A percentile compares a stretch with the other conserved stretches of the same genome.
These are phyloP conservation scores for Heterocephalus glaber DNA, from an alignment of 2,113 vertebrate species.

Conservation along the genomic window DNA sequence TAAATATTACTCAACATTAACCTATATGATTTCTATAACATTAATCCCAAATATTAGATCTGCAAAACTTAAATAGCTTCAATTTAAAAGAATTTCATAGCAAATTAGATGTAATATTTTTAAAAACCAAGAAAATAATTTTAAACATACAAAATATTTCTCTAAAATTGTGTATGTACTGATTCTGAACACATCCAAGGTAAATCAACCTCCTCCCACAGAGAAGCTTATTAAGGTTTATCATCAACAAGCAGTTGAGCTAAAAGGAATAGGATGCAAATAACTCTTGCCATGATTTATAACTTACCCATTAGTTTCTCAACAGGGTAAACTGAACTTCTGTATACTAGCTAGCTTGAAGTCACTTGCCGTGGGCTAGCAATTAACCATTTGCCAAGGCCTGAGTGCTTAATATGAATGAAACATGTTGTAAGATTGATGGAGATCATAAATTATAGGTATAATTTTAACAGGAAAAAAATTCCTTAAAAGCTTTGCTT, in stretches of 20 bases:
- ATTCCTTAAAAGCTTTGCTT: constrained; percentile 47
- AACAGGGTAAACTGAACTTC: constrained; percentile 63
- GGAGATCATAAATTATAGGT: constrained; percentile 49
- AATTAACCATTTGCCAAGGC: constrained; percentile 64
- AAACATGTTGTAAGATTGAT: constrained; percentile 58
- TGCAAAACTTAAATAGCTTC: constrained; percentile 33
- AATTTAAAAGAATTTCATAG: background rate
- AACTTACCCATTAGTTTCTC: constrained; percentile 72
- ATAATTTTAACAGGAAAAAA: constrained; percentile 54
- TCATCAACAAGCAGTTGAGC: constrained; percentile 42
- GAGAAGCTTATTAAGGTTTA: constrained; percentile 50
- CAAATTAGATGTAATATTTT: background rate
- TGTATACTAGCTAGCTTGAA: constrained; percentile 38
- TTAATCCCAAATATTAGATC: background rate
- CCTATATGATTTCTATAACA: background rate
- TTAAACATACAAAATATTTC: constrained; percentile 39
- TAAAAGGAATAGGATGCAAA: constrained; percentile 55
- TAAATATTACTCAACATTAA: constrained; percentile 11
- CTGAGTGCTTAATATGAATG: constrained; percentile 55
- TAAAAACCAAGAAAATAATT: background rate
- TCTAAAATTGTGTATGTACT: constrained; percentile 25
- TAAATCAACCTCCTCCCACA: constrained; percentile 33
- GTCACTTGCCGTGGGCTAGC: constrained; percentile 59
- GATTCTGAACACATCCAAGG: constrained; percentile 5
- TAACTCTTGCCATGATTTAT: constrained; percentile 57